A percentile compares a stretch with the other conserved stretches of the same genome.
phyloP scores from a whole-genome alignment of 2,888 invertebrate genomes.

The Papilio protenor region DNA sequence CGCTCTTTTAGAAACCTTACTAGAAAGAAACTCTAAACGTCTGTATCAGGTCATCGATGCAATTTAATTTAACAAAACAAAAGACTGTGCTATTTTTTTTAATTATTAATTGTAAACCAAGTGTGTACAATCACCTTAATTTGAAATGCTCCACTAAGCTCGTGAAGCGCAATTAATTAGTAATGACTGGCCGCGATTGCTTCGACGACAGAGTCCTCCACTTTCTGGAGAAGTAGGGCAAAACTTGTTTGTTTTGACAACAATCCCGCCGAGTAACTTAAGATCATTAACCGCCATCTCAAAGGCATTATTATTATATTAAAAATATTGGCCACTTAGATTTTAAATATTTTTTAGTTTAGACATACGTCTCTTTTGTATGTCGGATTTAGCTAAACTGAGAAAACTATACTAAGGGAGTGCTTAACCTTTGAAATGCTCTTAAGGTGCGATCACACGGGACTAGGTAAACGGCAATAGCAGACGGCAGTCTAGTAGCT shows the following conservation, averaged over 20 bases:
- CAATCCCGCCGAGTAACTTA: conserved; percentile 14
- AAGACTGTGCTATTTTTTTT: neutral
- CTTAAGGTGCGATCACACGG: too few species aligned
- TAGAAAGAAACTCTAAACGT: too few species aligned
- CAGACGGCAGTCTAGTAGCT: too few species aligned
- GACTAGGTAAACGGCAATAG: too few species aligned
- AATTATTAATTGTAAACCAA: neutral
- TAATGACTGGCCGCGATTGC: conserved; percentile 35
- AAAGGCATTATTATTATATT: neutral
- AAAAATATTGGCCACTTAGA: too few species aligned
- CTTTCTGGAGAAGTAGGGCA: conserved; percentile 16
- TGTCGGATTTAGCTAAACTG: too few species aligned
- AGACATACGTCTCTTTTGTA: too few species aligned
- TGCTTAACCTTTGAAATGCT: too few species aligned
- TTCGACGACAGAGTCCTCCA: conserved; percentile 2
- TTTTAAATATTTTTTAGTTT: too few species aligned
- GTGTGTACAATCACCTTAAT: conserved; percentile 42
- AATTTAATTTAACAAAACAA: neutral
- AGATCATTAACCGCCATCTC: neutral
- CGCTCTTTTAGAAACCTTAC: too few species aligned
- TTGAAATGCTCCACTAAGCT: conserved; percentile 42
- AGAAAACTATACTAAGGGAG: too few species aligned
- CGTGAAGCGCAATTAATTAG: conserved; percentile 46
- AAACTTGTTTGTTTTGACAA: conserved; percentile 30
- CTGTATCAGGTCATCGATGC: too few species aligned